Evolutionary conservation across 2,797 vertebrate genomes (phyloP), one percentile per base, ranked within the genome.

Genomic region (Megaceryle alcyon): DNA sequence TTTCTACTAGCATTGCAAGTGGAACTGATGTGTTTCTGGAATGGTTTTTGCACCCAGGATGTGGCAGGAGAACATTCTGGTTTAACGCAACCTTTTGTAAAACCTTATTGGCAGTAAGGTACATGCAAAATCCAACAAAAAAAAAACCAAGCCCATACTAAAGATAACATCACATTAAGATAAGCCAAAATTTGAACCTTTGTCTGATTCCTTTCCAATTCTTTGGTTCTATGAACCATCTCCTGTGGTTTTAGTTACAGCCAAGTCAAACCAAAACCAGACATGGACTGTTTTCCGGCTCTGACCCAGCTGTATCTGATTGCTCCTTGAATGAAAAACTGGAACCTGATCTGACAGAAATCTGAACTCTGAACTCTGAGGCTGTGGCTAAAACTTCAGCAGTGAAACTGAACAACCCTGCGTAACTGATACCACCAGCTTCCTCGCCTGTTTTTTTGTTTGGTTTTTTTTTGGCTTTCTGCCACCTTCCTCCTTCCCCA

Each of bases 341-440:
- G 91, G 86, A 95, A 88, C 5, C 37, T 64, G 60, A 91, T 73
- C 86, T 88, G 18, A 29, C 64, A 73, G 44, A 92, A 94, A 86
- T 46, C 46, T 81, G 23, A 71, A 54, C 44, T 46, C 46, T 78
- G 23, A 71, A 54, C 44, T 93, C 56, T 3, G 13, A 33, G 44
- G 12, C 68, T 68, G 48, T 35, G 35, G 69, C n/a, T 81, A 46
- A 81, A 81, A 75, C 43, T 57, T 71, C 39, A 76, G 35, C 43
- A 56, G 33, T 25, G 35, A 75, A 89, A 78, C 61, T 56, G 43
- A 69, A 63, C 57, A 33, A 2, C 31, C n/a, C 9, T 0, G 1
- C 21, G 22, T 90, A 88, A 79, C 29, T 41, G 54, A 90, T 22
- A 85, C 44, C 46, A 77, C 3, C 53, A 87, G 16, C 39, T 80